Conservation (phyloP, 2,888 invertebrate species). For the Petrolisthes manimaculis region DNA sequence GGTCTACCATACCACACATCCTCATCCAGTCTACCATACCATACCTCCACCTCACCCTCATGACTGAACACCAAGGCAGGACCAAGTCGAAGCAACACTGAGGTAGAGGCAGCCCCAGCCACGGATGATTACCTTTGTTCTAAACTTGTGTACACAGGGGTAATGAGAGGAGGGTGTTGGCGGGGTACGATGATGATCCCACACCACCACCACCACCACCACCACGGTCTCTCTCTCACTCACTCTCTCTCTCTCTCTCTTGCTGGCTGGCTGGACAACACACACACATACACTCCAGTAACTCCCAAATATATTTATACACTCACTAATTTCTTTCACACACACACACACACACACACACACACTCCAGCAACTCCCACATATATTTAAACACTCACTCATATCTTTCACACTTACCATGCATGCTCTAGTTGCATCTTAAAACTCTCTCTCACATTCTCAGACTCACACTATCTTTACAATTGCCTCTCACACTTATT, state of each 20-base stretch:
- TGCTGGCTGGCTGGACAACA: neutral
- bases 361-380: no score
- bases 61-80: neutral
- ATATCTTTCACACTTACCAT: no score
- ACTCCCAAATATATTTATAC: neutral
- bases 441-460: no score
- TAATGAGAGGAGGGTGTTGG: slow-evolving; percentile 50
- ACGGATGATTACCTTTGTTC: slow-evolving; percentile 62
- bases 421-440: no score
- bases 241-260: slow-evolving; percentile 19
- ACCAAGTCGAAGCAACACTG: slow-evolving; percentile 42
- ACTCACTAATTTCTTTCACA: neutral
- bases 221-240: slow-evolving; percentile 44
- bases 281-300: no score
- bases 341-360: slow-evolving; percentile 2
- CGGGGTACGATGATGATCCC: slow-evolving; percentile 45
- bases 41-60: no score
- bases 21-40: neutral
- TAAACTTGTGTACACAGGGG: slow-evolving; percentile 60
- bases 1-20: neutral
- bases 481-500: no score
- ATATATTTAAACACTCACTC: no score
- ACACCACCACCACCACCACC: no score
- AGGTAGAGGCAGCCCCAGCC: slow-evolving; percentile 38
- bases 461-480: no score